These are phyloP conservation scores for Nomada lathburiana DNA, from an alignment of 2,888 invertebrate species.

Conservation along the genomic window DNA sequence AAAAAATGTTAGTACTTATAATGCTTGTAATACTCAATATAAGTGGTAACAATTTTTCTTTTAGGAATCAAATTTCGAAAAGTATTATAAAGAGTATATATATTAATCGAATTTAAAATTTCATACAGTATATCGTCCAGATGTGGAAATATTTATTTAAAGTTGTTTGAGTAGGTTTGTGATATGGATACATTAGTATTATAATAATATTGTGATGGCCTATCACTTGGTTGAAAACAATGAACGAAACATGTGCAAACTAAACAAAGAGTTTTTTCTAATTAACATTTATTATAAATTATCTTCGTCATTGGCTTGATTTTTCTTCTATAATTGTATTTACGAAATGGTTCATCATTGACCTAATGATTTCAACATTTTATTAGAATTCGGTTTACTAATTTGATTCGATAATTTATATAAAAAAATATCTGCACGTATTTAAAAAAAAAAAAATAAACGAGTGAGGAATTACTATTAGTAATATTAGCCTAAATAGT, in stretches of 20 bases:
- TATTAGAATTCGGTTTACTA: neutral
- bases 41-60: conserved; percentile 35
- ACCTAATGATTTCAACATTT: neutral
- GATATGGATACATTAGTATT: conserved; percentile 61
- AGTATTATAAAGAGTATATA: neutral
- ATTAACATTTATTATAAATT: neutral
- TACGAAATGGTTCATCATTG: no score
- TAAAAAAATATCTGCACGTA: neutral
- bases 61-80: conserved; percentile 11
- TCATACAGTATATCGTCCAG: conserved; percentile 36
- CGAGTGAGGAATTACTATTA: conserved; percentile 30
- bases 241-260: conserved; percentile 33
- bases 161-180: conserved; percentile 59
- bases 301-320: no score
- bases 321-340: no score
- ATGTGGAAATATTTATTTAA: conserved; percentile 65
- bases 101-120: conserved; percentile 51
- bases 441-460: conserved; percentile 27
- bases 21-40: conserved; percentile 2
- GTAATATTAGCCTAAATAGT: conserved; percentile 52
- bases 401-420: conserved; percentile 14
- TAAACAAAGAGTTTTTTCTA: neutral
- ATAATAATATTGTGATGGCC: conserved; percentile 55
- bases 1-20: conserved; percentile 33
- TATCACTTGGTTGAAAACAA: conserved; percentile 46